Percentiles rank a stretch among this genome's conserved stretches.
phyloP scores from a whole-genome alignment of 2,888 invertebrate genomes.

The Blera fallax region DNA sequence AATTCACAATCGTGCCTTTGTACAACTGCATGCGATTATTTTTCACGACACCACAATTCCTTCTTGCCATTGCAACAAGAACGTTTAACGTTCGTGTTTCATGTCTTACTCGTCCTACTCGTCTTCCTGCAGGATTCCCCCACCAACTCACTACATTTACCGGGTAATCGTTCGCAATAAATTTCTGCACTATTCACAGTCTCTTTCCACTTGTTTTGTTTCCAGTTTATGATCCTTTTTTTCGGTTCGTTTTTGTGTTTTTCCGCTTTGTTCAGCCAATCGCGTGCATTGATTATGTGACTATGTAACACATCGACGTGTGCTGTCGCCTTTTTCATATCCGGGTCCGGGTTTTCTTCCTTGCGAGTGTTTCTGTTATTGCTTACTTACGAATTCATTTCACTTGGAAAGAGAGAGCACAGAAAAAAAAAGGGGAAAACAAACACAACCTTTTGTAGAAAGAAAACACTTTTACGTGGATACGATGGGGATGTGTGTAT shows the following conservation, averaged over 20 bases:
- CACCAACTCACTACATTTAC: not conserved
- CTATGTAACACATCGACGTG: slow-evolving; percentile 55
- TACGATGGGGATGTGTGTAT: not conserved
- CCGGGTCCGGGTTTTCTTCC: slow-evolving; percentile 14
- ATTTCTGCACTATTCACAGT: slow-evolving; percentile 49
- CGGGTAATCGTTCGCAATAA: slow-evolving; percentile 54
- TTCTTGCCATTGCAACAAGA: slow-evolving; percentile 29
- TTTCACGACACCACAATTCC: slow-evolving; percentile 56
- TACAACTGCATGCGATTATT: slow-evolving; percentile 55
- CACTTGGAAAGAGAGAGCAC: not conserved
- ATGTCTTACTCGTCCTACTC: not conserved
- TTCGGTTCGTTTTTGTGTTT: slow-evolving; percentile 19
- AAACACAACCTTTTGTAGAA: slow-evolving; percentile 23
- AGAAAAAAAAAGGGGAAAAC: not conserved
- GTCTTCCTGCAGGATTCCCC: not conserved
- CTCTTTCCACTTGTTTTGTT: slow-evolving; percentile 34
- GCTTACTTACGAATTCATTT: slow-evolving; percentile 48
- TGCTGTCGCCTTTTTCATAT: slow-evolving; percentile 37
- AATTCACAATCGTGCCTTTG: slow-evolving; percentile 52
- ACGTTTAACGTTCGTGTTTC: slow-evolving; percentile 42
- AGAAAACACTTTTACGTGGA: not conserved
- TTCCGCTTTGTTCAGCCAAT: slow-evolving; percentile 59
- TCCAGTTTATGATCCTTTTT: slow-evolving; percentile 38
- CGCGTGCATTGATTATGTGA: slow-evolving; percentile 67
- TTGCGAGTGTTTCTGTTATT: slow-evolving; percentile 27